These are phyloP conservation scores for Conops quadrifasciatus DNA, from an alignment of 2,888 invertebrate genomes.

Conservation along the genomic window DNA sequence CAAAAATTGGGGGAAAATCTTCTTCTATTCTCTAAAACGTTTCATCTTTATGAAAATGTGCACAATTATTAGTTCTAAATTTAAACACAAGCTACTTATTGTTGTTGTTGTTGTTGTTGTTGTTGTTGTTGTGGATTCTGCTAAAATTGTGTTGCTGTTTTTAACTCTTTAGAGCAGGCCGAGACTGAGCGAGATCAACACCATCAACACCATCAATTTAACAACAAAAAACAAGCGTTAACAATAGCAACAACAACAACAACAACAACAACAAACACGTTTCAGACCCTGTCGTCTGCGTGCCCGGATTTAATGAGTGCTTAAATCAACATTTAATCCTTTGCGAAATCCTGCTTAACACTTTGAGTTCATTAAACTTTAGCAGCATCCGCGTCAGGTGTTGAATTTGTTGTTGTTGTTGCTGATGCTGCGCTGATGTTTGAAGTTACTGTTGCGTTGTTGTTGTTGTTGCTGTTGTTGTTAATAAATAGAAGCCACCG, in stretches of 20 bases:
- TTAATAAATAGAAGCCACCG: too few relatives aligned
- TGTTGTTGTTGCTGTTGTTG: neutral
- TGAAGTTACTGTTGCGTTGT: neutral
- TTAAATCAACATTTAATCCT: slow-evolving; percentile 21
- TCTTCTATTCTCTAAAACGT: too few relatives aligned
- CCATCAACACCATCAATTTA: neutral
- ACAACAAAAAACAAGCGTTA: neutral
- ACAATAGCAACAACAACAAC: neutral
- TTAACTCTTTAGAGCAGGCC: too few relatives aligned
- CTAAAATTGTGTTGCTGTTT: too few relatives aligned
- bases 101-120: slow-evolving; percentile 1
- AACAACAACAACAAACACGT: neutral
- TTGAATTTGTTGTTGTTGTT: neutral
- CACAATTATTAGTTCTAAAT: too few relatives aligned
- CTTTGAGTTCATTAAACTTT: slow-evolving; percentile 39
- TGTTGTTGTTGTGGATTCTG: neutral
- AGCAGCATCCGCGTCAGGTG: neutral
- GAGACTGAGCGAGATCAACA: neutral
- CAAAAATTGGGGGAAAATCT: too few relatives aligned
- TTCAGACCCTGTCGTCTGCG: neutral
- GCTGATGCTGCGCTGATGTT: neutral
- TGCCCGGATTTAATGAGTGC: slow-evolving; percentile 20
- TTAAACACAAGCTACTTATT: too few relatives aligned
- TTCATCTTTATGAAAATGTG: too few relatives aligned
- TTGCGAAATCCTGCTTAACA: slow-evolving; percentile 15